Evolutionary conservation across 2,888 invertebrate genomes (phyloP).

Genomic region (Drosophila mimetica): DNA sequence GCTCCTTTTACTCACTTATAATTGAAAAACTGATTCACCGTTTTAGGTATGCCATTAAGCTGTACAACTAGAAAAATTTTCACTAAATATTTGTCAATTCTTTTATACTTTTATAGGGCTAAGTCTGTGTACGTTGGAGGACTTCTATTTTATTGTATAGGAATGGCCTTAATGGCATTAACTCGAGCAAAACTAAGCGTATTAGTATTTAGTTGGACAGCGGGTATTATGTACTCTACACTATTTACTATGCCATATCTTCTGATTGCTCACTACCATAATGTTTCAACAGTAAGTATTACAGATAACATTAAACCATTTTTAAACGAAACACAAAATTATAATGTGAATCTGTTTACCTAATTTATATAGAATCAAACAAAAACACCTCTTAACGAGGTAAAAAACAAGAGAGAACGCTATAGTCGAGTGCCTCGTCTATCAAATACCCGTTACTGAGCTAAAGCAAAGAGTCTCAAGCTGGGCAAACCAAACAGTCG

Average conservation of each 20-base stretch:
- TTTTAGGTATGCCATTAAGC: constrained; percentile 86
- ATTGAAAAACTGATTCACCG: constrained; percentile 94
- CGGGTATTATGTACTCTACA: constrained; percentile 98
- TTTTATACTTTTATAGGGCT: constrained; percentile 87
- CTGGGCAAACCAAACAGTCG: too few species aligned
- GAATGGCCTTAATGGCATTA: constrained; percentile 94
- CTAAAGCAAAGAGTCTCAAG: too few species aligned
- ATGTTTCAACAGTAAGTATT: constrained; percentile 91
- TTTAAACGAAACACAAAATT: too few species aligned
- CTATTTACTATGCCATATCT: constrained; percentile 98
- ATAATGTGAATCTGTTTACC: too few species aligned
- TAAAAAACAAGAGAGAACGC: too few species aligned
- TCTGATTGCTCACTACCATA: constrained; percentile 96
- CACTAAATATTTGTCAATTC: neutral
- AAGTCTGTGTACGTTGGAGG: constrained; percentile 95
- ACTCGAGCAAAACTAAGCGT: constrained; percentile 91
- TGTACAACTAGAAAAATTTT: neutral
- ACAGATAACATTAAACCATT: neutral
- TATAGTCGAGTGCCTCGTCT: too few species aligned
- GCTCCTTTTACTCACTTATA: constrained; percentile 94
- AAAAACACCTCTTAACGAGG: too few species aligned
- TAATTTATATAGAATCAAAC: too few species aligned
- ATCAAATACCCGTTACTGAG: too few species aligned
- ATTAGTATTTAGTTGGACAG: constrained; percentile 95
- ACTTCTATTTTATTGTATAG: constrained; percentile 93